Percentiles rank a stretch among this genome's conserved stretches.
Conservation (phyloP, 1,140 invertebrate genomes). For the Ceratoteleas bidentatus region DNA sequence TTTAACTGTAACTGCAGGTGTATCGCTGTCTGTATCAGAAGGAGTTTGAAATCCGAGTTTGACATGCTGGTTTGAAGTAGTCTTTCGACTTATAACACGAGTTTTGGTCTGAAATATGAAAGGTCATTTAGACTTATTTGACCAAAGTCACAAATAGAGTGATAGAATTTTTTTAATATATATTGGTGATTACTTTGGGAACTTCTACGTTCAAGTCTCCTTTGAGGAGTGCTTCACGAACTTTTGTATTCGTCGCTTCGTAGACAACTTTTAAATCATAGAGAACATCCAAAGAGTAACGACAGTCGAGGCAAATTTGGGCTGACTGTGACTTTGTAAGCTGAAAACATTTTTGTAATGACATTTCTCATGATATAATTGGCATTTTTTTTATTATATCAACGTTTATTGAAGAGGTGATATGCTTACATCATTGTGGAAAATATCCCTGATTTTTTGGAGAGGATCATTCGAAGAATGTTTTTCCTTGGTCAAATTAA, state of each 20-base stretch:
- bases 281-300: slow-evolving; percentile 77
- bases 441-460: slow-evolving; percentile 70
- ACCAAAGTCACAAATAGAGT: no score
- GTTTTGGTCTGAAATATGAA: slow-evolving; percentile 72
- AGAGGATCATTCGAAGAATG: slow-evolving; percentile 56
- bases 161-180: no score
- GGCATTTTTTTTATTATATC: no score
- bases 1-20: slow-evolving; percentile 34
- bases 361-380: no score
- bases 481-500: slow-evolving; percentile 70
- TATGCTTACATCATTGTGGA: slow-evolving; percentile 70
- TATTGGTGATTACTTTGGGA: slow-evolving; percentile 73
- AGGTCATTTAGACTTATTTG: no score
- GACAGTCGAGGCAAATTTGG: slow-evolving; percentile 75
- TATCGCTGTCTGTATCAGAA: slow-evolving; percentile 67
- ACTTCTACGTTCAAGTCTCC: slow-evolving; percentile 57
- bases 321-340: slow-evolving; percentile 40
- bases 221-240: slow-evolving; percentile 54
- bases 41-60: slow-evolving; percentile 48
- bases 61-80: slow-evolving; percentile 64
- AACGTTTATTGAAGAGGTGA: no score
- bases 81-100: slow-evolving; percentile 72
- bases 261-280: slow-evolving; percentile 73
- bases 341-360: slow-evolving; percentile 61
- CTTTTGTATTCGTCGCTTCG: slow-evolving; percentile 59